phyloP scores from a whole-genome alignment of 1,140 invertebrate genomes.

The Lineus longissimus region DNA sequence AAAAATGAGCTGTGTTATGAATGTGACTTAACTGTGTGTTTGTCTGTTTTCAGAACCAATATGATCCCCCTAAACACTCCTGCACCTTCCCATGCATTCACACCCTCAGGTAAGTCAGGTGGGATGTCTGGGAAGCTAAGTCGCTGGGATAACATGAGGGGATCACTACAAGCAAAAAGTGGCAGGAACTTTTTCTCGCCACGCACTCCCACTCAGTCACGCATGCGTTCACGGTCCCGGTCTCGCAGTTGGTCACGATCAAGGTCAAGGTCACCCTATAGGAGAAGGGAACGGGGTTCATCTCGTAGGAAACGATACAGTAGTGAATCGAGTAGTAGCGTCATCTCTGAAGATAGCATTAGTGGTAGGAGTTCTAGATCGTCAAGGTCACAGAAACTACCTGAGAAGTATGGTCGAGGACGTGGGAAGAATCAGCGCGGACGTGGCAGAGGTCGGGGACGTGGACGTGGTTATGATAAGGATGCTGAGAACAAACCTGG shows the following conservation, averaged over 20 bases:
- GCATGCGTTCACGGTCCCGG: conserved; percentile 57
- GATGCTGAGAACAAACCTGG: conserved; percentile 19
- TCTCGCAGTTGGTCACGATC: conserved; percentile 53
- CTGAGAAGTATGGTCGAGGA: conserved; percentile 21
- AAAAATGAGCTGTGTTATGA: no score
- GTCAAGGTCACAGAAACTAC: not conserved
- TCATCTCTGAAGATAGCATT: conserved; percentile 11
- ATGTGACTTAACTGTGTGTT: no score
- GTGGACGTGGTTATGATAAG: conserved; percentile 8
- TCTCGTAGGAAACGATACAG: conserved; percentile 11
- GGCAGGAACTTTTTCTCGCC: conserved; percentile 19
- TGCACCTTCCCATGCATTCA: not conserved
- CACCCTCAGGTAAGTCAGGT: not conserved
- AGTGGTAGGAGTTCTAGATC: conserved; percentile 13
- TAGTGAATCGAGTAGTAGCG: not conserved
- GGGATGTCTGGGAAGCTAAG: no score
- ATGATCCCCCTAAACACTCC: conserved; percentile 5
- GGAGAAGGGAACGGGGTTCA: conserved; percentile 16
- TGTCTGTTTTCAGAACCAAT: not conserved
- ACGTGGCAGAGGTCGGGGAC: conserved; percentile 19
- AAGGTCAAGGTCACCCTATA: conserved; percentile 57
- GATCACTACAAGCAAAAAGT: no score
- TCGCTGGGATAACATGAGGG: no score
- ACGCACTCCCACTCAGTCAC: conserved; percentile 42
- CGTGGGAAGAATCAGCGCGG: conserved; percentile 20